Conservation (phyloP, 2,888 invertebrate genomes). For the Microdon myrmicae region DNA sequence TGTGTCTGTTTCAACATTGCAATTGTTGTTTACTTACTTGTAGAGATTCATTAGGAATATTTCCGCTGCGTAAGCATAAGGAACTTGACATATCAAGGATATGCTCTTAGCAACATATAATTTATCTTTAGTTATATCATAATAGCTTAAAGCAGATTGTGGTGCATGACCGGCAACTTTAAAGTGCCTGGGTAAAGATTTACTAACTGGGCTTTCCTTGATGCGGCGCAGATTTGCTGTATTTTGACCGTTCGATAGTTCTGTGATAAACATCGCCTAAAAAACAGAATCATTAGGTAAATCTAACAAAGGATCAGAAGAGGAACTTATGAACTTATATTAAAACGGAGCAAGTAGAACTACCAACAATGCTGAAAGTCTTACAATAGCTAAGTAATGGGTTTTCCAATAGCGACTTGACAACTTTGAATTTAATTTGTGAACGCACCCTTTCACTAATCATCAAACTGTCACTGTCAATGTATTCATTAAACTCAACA, state of each 20-base stretch:
- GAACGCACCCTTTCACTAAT: no score
- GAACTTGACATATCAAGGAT: slow-evolving; percentile 89
- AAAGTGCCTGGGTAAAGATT: slow-evolving; percentile 89
- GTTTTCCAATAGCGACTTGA: no score
- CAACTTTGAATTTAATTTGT: no score
- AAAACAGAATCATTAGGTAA: slow-evolving; percentile 66
- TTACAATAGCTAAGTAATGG: no score
- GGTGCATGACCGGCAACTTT: slow-evolving; percentile 82
- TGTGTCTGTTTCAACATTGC: background rate
- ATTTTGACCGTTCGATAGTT: slow-evolving; percentile 83
- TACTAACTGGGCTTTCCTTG: slow-evolving; percentile 77
- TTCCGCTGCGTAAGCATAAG: slow-evolving; percentile 88
- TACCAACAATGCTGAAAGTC: no score
- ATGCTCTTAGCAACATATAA: slow-evolving; percentile 96
- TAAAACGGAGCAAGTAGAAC: no score
- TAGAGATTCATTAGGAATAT: slow-evolving; percentile 88
- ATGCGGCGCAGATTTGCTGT: slow-evolving; percentile 73
- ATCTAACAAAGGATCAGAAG: background rate
- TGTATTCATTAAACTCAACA: no score
- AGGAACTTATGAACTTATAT: background rate
- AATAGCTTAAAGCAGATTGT: slow-evolving; percentile 84
- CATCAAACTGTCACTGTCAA: no score
- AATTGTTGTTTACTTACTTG: slow-evolving; percentile 71
- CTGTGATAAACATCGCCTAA: slow-evolving; percentile 89
- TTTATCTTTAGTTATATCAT: slow-evolving; percentile 93